Evolutionary conservation across 2,797 vertebrate species (phyloP), one percentile per base, ranked within the genome.

Genomic region (Amphiprion clarkii): DNA sequence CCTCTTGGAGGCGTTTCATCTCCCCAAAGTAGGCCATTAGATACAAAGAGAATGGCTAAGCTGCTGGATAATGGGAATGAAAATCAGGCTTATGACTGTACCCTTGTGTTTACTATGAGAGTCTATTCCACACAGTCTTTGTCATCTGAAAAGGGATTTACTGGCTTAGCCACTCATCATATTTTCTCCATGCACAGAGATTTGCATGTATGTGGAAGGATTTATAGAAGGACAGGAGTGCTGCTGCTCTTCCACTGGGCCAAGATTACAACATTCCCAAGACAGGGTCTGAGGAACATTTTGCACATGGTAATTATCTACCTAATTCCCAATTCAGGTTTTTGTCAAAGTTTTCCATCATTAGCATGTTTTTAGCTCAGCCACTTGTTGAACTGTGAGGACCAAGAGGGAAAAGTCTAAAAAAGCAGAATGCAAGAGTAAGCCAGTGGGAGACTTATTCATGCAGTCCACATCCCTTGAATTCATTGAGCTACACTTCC

Each of bases 1-100:
- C 85, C 88, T 89, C 82, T 83, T 78, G 74, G 62, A 82, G 77
- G 74, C 78, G 78, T 88, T 92, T 91, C 74, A 86, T 86, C 75
- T 82, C 51, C 51, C 33, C 52, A 71, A 78, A 86, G 62, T 29
- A 71, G 67, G 54, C 76, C 57, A 81, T 86, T 82, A 87, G 68
- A 73, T 65, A 49, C 23, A 65, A 71, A 58, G 29, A 73, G 63
- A 81, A 73, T 9, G 25, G 33, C 61, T 61, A 55, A 65, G 78
- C 51, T 73, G 56, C 67, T 54, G 68, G 72, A 81, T 83, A 82
- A 82, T 68, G 56, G 66, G 78, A 79, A 51, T 53, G 53, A 85
- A 79, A 72, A 73, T 36, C 59, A 69, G 69, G 61, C 31, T 70
- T 19, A 62, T 31, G 60, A 82, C 71, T 76, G 16, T 36, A 29